Evolutionary conservation across 2,797 vertebrate species (phyloP), one percentile per base, ranked within the genome.

Genomic region (Scolopax rusticola): DNA sequence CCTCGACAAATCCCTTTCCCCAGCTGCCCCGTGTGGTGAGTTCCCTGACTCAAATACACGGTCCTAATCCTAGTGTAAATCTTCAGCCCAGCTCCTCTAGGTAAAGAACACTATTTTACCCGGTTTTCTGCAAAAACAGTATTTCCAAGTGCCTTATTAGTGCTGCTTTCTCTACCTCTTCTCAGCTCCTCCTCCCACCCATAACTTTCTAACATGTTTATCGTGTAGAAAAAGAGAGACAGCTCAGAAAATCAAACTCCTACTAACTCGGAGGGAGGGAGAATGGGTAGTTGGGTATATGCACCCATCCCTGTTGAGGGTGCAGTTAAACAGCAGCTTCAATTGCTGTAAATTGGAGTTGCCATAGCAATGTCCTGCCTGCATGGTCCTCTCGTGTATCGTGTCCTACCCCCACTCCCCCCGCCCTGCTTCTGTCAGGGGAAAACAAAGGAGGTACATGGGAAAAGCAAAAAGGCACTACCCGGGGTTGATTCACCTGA

Each of bases 211-310:
- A 90, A 60, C 28, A 2, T 24, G 48, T 87, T 94, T 93, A 68
- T 70, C 23, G 6, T 2, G 8, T 21, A 51, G 85, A 83, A 84
- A 60, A 63, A 71, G 48, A 93, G 79, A 91, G 65, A 70, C 63
- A 92, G 71, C 89, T 97, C 89, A 82, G 91, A 90, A 89, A 60
- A 89, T 74, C 74, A 33, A 80, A 92, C 81, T 95, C 93, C 94
- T 93, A 85, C 89, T 92, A 89, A 53, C 0, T 12, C 7, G 6
- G 41, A 33, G 54, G 54, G 74, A 45, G 27, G 70, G 38, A 87
- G 63, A 68, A 69, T 1, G 38, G 36, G 50, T 61, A 75, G 33
- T 36, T 93, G 65, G 33, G 51, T 78, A 19, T 1, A 7, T 7
- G 64, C 54, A 78, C 77, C 70, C 86, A n/a, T 73, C 59, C 90